Base-by-base conservation (phyloP, 2,113 vertebrate species). In the Notechis scutatus region DNA sequence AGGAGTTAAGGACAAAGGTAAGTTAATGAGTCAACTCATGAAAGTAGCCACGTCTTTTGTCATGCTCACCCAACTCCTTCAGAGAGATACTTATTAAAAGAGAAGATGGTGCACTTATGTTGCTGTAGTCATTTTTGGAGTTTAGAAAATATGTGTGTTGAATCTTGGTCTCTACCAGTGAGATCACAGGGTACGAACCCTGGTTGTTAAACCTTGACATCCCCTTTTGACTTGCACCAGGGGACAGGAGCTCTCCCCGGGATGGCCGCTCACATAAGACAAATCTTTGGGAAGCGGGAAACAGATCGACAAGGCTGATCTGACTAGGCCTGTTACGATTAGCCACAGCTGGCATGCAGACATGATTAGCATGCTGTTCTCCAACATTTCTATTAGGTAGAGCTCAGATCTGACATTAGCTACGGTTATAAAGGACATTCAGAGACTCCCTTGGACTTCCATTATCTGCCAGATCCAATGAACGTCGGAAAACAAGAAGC, bases 371-470 rank as follows among this genome's bases (percentile, higher is more conserved):
- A 64, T 92, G 23, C 95, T 69, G 94, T 97, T 96, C 95, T 89
- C 95, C 91, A 95, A 92, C 94, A 94, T 96, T 97, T 97, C 96
- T 97, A 94, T 97, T 96, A 96, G 93, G 89, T 74, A 95, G 94
- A 97, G 64, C 91, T 97, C 92, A 95, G 90, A 96, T 95, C 96
- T 96, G 42, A 95, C 92, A 96, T 96, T 97, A 95, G 97, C 97
- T 95, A 97, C 89, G 96, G 95, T 39, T 97, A 96, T 97, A 97
- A 96, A 96, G 92, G 91, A 96, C 96, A 96, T 97, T 96, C 93
- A 96, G 92, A 94, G 85, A 92, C 87, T 92, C 39, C 89, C 96
- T 96, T 24, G 94, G 96, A 96, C 97, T 97, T 95, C 50, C 85
- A 18, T 95, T 96, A 95, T 96, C 95, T 96, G 93, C 93, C 95